Conservation (phyloP, 2,113 vertebrate species). For the Murina feae region DNA sequence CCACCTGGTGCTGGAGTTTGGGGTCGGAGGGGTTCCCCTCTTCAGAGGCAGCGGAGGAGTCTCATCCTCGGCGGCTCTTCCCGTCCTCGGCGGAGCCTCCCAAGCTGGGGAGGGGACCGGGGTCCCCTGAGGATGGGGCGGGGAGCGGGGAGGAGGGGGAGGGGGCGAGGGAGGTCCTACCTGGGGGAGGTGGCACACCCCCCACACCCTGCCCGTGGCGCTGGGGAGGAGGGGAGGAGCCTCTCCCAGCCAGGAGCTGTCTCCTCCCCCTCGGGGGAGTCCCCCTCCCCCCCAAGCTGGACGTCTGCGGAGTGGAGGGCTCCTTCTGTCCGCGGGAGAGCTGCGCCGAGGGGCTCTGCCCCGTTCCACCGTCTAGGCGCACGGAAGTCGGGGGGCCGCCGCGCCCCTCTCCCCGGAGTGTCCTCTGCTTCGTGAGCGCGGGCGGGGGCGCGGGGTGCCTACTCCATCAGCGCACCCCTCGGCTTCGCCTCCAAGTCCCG, state of each 20-base stretch:
- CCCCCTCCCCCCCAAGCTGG: conserved; percentile 60
- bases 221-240: conserved; percentile 72
- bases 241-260: conserved; percentile 68
- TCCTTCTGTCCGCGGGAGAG: conserved; percentile 35
- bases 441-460: neutral
- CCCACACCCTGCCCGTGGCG: conserved; percentile 51
- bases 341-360: conserved; percentile 41
- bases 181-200: conserved; percentile 70
- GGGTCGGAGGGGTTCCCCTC: conserved; percentile 46
- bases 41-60: conserved; percentile 47
- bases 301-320: conserved; percentile 19
- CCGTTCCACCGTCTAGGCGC: conserved; percentile 48
- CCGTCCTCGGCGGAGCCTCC: conserved; percentile 46
- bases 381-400: conserved; percentile 13
- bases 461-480: neutral
- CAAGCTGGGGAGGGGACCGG: conserved; percentile 19
- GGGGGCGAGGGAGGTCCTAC: conserved; percentile 61
- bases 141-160: neutral
- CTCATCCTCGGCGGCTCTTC: conserved; percentile 59
- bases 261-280: conserved; percentile 71
- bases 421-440: conserved; percentile 3
- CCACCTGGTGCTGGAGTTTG: conserved; percentile 41
- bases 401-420: neutral
- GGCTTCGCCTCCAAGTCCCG: neutral
- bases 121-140: conserved; percentile 16